These are phyloP conservation scores for Panagrolaimus sp. DNA, from an alignment of 1,140 invertebrate genomes.

Conservation along the genomic window DNA sequence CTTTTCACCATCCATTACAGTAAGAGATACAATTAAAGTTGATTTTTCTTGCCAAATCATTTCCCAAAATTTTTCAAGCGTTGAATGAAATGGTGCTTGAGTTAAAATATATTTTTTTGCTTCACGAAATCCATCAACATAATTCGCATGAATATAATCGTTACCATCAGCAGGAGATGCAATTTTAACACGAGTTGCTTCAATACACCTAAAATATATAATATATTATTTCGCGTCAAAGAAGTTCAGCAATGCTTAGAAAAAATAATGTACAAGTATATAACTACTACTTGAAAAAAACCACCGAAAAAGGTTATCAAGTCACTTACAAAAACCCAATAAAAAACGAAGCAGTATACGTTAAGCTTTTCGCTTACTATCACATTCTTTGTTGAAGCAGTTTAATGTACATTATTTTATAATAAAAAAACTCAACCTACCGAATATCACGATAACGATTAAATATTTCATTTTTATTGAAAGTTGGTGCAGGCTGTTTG, in stretches of 20 bases:
- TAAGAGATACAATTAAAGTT: constrained; percentile 27
- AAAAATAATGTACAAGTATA: too few relatives aligned
- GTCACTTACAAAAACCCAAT: too few relatives aligned
- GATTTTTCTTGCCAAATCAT: constrained; percentile 40
- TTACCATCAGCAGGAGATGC: constrained; percentile 20
- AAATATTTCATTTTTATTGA: constrained; percentile 17
- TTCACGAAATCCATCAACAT: constrained; percentile 42
- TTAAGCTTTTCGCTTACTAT: too few relatives aligned
- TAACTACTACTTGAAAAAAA: too few relatives aligned
- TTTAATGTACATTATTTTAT: too few relatives aligned
- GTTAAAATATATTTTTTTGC: constrained; percentile 35
- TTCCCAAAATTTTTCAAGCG: constrained; percentile 37
- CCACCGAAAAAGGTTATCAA: too few relatives aligned
- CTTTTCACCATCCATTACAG: constrained; percentile 24
- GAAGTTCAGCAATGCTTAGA: too few relatives aligned
- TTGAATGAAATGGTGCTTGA: constrained; percentile 33
- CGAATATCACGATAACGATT: constrained; percentile 41
- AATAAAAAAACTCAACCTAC: too few relatives aligned
- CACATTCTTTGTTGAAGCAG: too few relatives aligned
- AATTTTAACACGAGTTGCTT: constrained; percentile 28
- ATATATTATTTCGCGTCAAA: too few relatives aligned
- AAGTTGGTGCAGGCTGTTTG: constrained; percentile 30
- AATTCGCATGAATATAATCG: constrained; percentile 44
- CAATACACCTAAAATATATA: constrained; percentile 12
- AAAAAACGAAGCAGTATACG: too few relatives aligned